Evolutionary conservation across 2,888 invertebrate species (phyloP), one percentile per base, ranked within the genome.

Genomic region (Caenorhabditis imperialis): DNA sequence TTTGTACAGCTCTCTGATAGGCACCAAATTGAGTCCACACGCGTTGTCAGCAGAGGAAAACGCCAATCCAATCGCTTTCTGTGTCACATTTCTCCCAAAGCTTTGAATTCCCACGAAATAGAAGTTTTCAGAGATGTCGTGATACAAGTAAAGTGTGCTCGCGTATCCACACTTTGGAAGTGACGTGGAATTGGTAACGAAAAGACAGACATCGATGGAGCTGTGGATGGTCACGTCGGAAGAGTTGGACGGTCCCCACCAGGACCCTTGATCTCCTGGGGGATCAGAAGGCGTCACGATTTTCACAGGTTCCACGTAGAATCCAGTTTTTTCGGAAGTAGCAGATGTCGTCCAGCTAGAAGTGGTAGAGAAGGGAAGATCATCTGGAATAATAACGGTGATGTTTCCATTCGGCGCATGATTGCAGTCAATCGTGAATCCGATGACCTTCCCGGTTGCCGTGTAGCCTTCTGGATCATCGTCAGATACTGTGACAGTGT

Each of bases 1-100:
- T 25, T 61, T 61, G 30, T 44, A 51, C 16, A 61, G n/a, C n/a
- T 61, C 61, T 18, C 61, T n/a, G 23, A 61, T 61, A 10, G 61
- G 61, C 8, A 61, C 61, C 44, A 61, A 61, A 33, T 51, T 25
- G 35, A 61, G 33, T 16, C 61, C 61, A 16, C 61, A 61, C 1
- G 22, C 22, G 23, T 61, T 61, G 22, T 61, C 61, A 1, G 12
- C 42, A n/a, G 18, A 30, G 16, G 50, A 35, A 30, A 61, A 61
- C 0, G 61, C 61, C 1, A 61, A 14, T 44, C 61, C 61, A 18
- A 61, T 51, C 1, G 42, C 30, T 33, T 30, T 61, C 25, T 25
- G 27, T 16, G 51, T 33, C 6, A 61, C 61, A 23, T 51, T 61
- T 40, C 61, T 50, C 7, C 61, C 61, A 12, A 61, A 61, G 44